phyloP scores from a whole-genome alignment of 2,113 vertebrate species.

The Nipponia nippon region DNA sequence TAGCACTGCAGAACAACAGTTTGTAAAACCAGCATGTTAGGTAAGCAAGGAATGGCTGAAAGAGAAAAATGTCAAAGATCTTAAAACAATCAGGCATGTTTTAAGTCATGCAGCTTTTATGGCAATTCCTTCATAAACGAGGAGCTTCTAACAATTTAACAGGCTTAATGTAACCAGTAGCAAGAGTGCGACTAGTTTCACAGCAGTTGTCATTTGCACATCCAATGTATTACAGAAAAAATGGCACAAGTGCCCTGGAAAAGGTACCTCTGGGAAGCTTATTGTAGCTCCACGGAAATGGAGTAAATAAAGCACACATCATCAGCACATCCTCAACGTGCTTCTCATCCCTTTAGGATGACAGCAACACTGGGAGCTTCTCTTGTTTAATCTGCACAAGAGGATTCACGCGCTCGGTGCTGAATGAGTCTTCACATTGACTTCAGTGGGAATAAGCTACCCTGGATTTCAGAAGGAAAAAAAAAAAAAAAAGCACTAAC shows the following conservation, averaged over 20 bases:
- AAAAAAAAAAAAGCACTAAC: slow-evolving; percentile 11
- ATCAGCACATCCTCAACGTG: neutral
- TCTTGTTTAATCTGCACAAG: neutral
- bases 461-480: neutral
- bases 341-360: neutral
- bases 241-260: neutral
- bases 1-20: neutral
- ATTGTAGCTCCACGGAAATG: neutral
- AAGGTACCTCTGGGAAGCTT: neutral
- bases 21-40: neutral
- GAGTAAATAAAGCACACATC: neutral
- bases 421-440: slow-evolving; percentile 33
- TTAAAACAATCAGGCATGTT: neutral
- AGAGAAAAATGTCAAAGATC: neutral
- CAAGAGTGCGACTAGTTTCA: neutral
- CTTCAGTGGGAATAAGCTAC: slow-evolving; percentile 15
- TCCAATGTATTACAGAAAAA: neutral
- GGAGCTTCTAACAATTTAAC: neutral
- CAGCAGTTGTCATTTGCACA: neutral
- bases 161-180: neutral
- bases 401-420: neutral
- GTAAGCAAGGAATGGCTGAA: neutral
- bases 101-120: neutral
- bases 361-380: neutral
- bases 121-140: neutral